A percentile compares a stretch with the other conserved stretches of the same genome.
phyloP scores from a whole-genome alignment of 2,797 vertebrate genomes.

The Fundulus diaphanus region DNA sequence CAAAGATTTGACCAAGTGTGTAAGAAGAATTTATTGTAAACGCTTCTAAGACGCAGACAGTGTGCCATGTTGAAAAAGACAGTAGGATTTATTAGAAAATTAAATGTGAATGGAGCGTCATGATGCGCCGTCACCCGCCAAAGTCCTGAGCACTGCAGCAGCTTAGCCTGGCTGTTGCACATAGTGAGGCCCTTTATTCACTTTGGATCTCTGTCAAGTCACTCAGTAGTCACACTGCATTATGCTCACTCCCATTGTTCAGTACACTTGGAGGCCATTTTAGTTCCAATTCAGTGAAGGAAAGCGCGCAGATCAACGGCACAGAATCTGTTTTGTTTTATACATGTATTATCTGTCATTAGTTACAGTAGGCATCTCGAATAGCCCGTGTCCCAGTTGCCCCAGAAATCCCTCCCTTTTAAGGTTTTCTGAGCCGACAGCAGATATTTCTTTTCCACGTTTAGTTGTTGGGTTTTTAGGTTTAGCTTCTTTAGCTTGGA shows the following conservation, averaged over 20 bases:
- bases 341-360: slow-evolving; percentile 66
- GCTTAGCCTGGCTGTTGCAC: slow-evolving; percentile 72
- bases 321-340: slow-evolving; percentile 58
- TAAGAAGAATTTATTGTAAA: slow-evolving; percentile 52
- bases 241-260: slow-evolving; percentile 83
- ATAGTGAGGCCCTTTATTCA: slow-evolving; percentile 83
- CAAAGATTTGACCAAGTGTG: background rate
- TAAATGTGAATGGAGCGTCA: slow-evolving; percentile 74
- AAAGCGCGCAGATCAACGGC: slow-evolving; percentile 67
- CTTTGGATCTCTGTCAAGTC: slow-evolving; percentile 83
- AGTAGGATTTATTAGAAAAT: slow-evolving; percentile 73
- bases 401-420: slow-evolving; percentile 10
- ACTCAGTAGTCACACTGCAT: slow-evolving; percentile 84
- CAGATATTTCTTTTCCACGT: slow-evolving; percentile 8
- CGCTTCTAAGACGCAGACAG: slow-evolving; percentile 43
- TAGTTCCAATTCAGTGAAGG: slow-evolving; percentile 79
- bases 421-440: background rate
- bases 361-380: slow-evolving; percentile 29
- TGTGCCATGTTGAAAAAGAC: slow-evolving; percentile 66
- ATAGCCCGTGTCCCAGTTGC: slow-evolving; percentile 11
- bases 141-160: slow-evolving; percentile 76
- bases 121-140: slow-evolving; percentile 76
- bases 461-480: slow-evolving; percentile 8
- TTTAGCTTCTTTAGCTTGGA: background rate
- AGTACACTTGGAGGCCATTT: slow-evolving; percentile 82